Evolutionary conservation across 64 coral and sea anemone genomes (phyloP).

Genomic region (Hydrozoanthus tunicans): DNA sequence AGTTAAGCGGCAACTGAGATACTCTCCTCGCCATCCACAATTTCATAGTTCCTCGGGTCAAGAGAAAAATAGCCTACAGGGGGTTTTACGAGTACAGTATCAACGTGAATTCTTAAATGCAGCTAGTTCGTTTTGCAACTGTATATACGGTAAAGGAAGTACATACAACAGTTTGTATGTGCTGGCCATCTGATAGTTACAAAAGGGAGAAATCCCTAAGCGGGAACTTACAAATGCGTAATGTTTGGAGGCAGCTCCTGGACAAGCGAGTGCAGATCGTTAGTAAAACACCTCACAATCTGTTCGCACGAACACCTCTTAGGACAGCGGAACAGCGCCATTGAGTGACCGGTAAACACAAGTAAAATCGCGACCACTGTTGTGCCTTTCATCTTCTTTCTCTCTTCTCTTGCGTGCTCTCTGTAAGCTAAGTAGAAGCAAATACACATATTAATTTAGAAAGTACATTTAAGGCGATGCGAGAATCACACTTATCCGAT

Average conservation of each 20-base stretch:
- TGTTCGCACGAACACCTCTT: conserved; percentile 13
- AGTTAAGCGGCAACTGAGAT: too few relatives aligned
- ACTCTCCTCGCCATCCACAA: too few relatives aligned
- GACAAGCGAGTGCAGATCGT: conserved; percentile 29
- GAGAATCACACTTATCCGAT: conserved; percentile 42
- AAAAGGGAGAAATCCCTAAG: conserved; percentile 3
- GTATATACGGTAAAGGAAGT: conserved; percentile 1
- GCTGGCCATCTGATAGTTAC: background rate
- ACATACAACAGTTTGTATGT: background rate
- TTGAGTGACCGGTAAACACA: conserved; percentile 37
- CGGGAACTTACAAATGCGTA: conserved; percentile 46
- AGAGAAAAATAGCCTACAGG: too few relatives aligned
- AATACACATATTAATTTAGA: background rate
- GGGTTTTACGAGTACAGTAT: too few relatives aligned
- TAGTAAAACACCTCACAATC: conserved; percentile 50
- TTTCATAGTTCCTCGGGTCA: too few relatives aligned
- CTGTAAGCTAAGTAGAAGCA: background rate
- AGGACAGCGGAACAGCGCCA: conserved; percentile 37
- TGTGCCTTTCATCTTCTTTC: conserved; percentile 17
- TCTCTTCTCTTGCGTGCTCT: conserved; percentile 43
- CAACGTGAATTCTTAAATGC: too few relatives aligned
- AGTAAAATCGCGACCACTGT: conserved; percentile 18
- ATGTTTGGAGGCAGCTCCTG: conserved; percentile 46
- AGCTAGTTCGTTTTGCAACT: background rate
- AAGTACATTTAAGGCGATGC: conserved; percentile 15